phyloP scores from a whole-genome alignment of 2,888 invertebrate species.

The Protula sp. region DNA sequence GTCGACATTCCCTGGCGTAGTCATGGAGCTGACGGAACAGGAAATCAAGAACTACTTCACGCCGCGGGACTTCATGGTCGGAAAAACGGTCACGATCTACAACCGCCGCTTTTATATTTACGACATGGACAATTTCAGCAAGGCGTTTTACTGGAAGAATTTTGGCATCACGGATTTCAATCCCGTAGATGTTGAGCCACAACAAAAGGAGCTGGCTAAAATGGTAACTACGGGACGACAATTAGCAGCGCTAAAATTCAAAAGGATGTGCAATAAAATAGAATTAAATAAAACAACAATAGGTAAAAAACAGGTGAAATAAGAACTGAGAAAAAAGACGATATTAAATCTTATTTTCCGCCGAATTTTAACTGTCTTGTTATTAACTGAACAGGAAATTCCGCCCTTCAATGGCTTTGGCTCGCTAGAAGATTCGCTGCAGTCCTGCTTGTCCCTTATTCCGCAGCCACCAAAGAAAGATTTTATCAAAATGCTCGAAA shows the following conservation, averaged over 20 bases:
- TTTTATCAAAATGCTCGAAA: constrained; percentile 68
- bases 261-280: no score
- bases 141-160: constrained; percentile 65
- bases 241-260: no score
- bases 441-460: constrained; percentile 66
- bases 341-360: no score
- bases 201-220: constrained; percentile 36
- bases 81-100: constrained; percentile 57
- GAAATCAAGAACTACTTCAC: constrained; percentile 74
- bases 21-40: constrained; percentile 65
- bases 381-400: no score
- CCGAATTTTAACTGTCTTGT: no score
- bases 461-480: constrained; percentile 72
- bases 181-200: constrained; percentile 46
- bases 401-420: constrained; percentile 72
- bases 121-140: constrained; percentile 76
- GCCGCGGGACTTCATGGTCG: constrained; percentile 71
- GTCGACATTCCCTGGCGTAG: constrained; percentile 57
- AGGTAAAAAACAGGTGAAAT: no score
- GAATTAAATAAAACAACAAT: no score
- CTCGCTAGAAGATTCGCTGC: constrained; percentile 70
- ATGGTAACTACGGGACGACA: constrained; percentile 50
- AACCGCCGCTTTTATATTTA: constrained; percentile 63
- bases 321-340: no score
- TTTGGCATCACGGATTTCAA: constrained; percentile 54